A percentile compares a stretch with the other conserved stretches of the same genome.
Evolutionary conservation across 2,888 invertebrate genomes (phyloP).

Genomic region (Tortricodes alternella): DNA sequence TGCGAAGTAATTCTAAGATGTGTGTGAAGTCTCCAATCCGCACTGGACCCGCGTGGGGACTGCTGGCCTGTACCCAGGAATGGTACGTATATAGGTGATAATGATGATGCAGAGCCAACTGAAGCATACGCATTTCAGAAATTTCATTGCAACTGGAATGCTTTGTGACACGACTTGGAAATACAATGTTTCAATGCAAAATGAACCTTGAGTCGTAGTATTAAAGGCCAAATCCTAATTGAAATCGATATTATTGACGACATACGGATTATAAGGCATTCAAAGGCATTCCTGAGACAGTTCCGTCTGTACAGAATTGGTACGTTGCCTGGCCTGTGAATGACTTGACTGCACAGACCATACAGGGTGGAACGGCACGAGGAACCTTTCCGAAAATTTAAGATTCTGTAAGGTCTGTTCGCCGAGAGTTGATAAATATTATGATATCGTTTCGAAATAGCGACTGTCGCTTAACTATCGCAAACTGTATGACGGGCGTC

Average conservation of each 20-base stretch:
- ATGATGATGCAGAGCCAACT: background rate
- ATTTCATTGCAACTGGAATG: slow-evolving; percentile 21
- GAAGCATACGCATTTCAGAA: background rate
- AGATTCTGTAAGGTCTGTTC: no score
- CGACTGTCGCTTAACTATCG: no score
- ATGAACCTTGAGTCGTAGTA: background rate
- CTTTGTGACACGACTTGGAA: slow-evolving; percentile 5
- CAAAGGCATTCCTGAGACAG: slow-evolving; percentile 24
- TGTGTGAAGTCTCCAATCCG: no score
- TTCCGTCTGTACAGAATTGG: background rate
- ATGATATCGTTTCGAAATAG: no score
- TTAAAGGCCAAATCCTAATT: background rate
- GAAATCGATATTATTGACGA: slow-evolving; percentile 13
- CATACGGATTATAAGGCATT: slow-evolving; percentile 24
- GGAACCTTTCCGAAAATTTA: no score
- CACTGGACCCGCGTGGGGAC: no score
- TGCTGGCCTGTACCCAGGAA: background rate
- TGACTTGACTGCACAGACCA: no score
- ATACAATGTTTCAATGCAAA: background rate
- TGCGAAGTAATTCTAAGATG: no score
- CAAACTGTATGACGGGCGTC: no score
- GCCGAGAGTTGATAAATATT: no score
- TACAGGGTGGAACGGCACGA: no score
- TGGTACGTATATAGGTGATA: background rate
- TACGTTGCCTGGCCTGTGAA: no score